Conservation (phyloP, 35 echinoderm and acorn worm genomes). For the Ophioderma brevispina region DNA sequence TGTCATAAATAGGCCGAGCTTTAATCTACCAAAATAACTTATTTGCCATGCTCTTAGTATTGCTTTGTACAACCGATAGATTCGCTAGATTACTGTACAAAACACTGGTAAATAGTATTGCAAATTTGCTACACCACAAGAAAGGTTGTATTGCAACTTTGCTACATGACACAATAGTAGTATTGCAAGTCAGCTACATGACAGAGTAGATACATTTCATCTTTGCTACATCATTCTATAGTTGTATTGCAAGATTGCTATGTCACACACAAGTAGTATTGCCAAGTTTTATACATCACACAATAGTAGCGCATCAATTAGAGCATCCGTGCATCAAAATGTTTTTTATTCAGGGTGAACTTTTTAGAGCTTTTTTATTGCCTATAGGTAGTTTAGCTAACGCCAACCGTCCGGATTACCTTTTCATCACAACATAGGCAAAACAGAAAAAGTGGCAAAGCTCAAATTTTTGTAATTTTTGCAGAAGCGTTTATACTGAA, state of each 20-base stretch:
- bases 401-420: not conserved
- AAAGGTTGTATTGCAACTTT: no score
- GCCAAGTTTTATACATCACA: not conserved
- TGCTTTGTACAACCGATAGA: not conserved
- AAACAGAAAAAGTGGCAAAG: not conserved
- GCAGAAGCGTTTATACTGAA: not conserved
- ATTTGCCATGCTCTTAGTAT: no score
- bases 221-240: not conserved
- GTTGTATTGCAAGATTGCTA: not conserved
- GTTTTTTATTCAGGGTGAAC: not conserved
- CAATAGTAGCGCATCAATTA: slow-evolving; percentile 1
- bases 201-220: no score
- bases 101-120: not conserved
- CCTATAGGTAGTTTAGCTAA: not conserved
- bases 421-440: not conserved
- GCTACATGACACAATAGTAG: no score
- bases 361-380: not conserved
- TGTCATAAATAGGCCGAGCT: not conserved
- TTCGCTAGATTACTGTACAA: not conserved
- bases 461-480: not conserved
- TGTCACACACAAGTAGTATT: not conserved
- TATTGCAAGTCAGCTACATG: no score
- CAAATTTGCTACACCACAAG: no score
- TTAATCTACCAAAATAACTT: not conserved
- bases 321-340: not conserved